Evolutionary conservation across 2,888 invertebrate species (phyloP), one percentile per base, ranked within the genome.

Genomic region (Eretmocerus hayati): DNA sequence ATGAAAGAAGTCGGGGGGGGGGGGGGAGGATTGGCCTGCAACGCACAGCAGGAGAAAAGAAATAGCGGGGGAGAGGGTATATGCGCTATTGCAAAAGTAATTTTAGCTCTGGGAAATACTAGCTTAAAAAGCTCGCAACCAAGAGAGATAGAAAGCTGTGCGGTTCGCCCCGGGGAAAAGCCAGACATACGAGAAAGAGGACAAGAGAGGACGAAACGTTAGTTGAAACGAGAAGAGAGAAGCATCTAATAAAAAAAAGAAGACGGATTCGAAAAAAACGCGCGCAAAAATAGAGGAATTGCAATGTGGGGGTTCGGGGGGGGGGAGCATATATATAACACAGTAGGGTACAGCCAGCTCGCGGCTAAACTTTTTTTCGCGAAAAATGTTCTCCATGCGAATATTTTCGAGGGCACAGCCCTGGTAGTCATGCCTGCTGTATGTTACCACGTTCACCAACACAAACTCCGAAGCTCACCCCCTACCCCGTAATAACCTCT

Each of bases 101-200:
- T 53, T 53, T 53, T 48, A 53, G 46, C 50, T 42, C 46, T 53
- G 50, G 48, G 48, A 53, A 53, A 53, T 53, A 53, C 48, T 48
- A 48, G 50, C 53, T 53, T 50, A 53, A 53, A 53, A 53, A 53
- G 53, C 50, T 53, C 47, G 53, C 36, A 41, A 36, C 45, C 42
- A 50, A 50, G 52, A 15, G 36, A 50, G 31, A 37, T 36, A 41
- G 33, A 37, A 32, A 31, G 23, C 31, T 36, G 16, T 13, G 39
- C 15, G 26, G n/a, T 9, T 48, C 40, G 43, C 46, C 50, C 48
- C 48, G 23, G 50, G 50, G 48, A 48, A 53, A 53, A 50, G 48
- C 50, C 48, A 53, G 50, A 50, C 48, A 39, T 46, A 50, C 42
- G 43, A 13, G n/a, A n/a, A n/a, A 36, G 31, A 30, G 42, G 32